Conservation (phyloP, 2,113 vertebrate species). For the Anoura caudifer region DNA sequence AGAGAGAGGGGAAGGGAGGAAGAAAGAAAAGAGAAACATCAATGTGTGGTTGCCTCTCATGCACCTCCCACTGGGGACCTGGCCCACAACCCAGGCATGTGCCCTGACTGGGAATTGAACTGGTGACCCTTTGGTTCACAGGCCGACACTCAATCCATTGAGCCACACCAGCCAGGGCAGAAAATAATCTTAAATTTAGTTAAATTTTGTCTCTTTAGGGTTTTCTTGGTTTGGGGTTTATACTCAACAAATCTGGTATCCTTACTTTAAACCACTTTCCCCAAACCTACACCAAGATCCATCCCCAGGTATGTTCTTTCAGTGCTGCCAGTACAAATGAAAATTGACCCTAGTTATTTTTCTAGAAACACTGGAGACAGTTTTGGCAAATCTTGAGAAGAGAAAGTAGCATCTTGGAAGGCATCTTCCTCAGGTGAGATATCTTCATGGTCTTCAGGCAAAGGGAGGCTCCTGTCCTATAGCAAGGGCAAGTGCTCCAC, state of each 20-base stretch:
- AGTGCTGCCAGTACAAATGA: not conserved
- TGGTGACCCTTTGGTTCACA: too few species aligned
- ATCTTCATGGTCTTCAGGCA: not conserved
- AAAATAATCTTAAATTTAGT: not conserved
- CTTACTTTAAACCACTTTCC: not conserved
- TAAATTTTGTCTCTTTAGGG: not conserved
- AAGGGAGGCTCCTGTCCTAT: not conserved
- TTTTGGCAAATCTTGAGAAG: not conserved
- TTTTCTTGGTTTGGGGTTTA: slow-evolving; percentile 5
- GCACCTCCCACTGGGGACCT: too few species aligned
- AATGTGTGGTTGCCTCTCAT: too few species aligned
- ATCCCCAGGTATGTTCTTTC: not conserved
- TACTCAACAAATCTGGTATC: not conserved
- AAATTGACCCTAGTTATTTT: not conserved
- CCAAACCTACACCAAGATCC: not conserved
- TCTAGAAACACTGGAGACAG: not conserved
- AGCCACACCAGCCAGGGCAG: not conserved
- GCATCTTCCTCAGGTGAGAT: not conserved
- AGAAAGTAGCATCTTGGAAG: not conserved
- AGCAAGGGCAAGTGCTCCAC: not conserved
- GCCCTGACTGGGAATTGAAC: too few species aligned
- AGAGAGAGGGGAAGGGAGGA: too few species aligned
- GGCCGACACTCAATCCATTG: too few species aligned
- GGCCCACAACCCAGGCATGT: too few species aligned
- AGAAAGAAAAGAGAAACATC: too few species aligned